Evolutionary conservation across 2,797 vertebrate species (phyloP), one percentile per base, ranked within the genome.

Genomic region (Neostethus bicornis): DNA sequence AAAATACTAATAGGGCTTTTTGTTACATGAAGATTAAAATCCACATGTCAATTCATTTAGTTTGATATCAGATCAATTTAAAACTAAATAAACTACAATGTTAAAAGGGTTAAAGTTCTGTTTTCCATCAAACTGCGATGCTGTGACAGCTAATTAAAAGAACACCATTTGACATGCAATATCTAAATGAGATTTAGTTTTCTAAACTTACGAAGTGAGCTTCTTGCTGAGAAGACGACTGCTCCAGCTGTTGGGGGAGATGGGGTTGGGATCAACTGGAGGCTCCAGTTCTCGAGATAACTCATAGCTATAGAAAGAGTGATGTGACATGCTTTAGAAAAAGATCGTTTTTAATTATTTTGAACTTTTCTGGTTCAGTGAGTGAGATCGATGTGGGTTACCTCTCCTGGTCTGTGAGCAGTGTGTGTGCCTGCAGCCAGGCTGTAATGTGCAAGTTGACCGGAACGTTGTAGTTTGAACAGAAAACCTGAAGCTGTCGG

Each of bases 341-440:
- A 31, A 39, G 19, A 11, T 0, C 9, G 9, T 5, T 41, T 38
- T 1, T 62, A n/a, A n/a, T 2, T n/a, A 5, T 13, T 3, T n/a
- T n/a, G n/a, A 6, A 10, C 28, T 7, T 37, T 45, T 3, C 4
- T 23, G n/a, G 7, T 7, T n/a, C 3, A 2, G 38, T 21, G 7
- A 5, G 2, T 35, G 32, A 12, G 13, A 13, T 55, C 0, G 0
- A 4, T 14, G 12, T 39, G 19, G 4, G 71, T 81, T 74, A 96
- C 95, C 95, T 96, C 84, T 95, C 91, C 66, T 95, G 94, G 78
- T 96, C 94, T 0, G 90, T 92, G 69, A 97, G 91, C 21, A 90
- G 69, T 0, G 64, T 75, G 38, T 91, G 89, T 1, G 80, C 75
- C 21, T 81, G 89, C 49, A 97, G 87, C 86, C 93, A 93, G 9